Percentiles rank a stretch among this genome's conserved stretches.
These are phyloP conservation scores for Lineus longissimus DNA, from an alignment of 1,140 invertebrate species.

Conservation along the genomic window DNA sequence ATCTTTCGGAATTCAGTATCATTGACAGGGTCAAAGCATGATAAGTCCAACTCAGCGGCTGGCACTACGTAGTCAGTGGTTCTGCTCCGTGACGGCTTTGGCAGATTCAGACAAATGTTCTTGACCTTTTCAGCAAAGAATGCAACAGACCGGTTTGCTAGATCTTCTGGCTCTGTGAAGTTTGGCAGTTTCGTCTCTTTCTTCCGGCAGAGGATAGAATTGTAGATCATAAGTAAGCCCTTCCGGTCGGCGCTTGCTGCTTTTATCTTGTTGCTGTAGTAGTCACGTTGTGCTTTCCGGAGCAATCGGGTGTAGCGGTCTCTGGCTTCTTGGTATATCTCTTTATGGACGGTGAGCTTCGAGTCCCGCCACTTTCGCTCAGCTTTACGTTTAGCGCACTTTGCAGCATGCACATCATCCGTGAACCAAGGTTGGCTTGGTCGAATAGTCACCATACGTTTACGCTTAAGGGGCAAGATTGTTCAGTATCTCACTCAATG, in stretches of 20 bases:
- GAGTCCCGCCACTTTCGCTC: neutral
- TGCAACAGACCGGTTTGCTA: neutral
- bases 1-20: too few relatives aligned
- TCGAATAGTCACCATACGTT: too few relatives aligned
- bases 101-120: neutral
- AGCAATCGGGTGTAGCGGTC: neutral
- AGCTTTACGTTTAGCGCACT: slow-evolving; percentile 2
- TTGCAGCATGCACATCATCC: too few relatives aligned
- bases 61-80: neutral
- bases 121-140: neutral
- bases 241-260: neutral
- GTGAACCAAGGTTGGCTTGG: too few relatives aligned
- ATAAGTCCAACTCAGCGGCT: too few relatives aligned
- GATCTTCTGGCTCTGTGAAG: neutral
- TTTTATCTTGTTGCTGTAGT: neutral
- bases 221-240: neutral
- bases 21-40: too few relatives aligned
- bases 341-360: neutral
- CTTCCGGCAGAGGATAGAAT: neutral
- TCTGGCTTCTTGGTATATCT: neutral
- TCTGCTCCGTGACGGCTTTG: neutral
- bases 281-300: neutral
- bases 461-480: too few relatives aligned
- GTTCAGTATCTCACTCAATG: too few relatives aligned
- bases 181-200: neutral